Percentiles rank a stretch among this genome's conserved stretches.
Evolutionary conservation across 2,888 invertebrate species (phyloP).

Genomic region (Aphidoletes aphidimyza): DNA sequence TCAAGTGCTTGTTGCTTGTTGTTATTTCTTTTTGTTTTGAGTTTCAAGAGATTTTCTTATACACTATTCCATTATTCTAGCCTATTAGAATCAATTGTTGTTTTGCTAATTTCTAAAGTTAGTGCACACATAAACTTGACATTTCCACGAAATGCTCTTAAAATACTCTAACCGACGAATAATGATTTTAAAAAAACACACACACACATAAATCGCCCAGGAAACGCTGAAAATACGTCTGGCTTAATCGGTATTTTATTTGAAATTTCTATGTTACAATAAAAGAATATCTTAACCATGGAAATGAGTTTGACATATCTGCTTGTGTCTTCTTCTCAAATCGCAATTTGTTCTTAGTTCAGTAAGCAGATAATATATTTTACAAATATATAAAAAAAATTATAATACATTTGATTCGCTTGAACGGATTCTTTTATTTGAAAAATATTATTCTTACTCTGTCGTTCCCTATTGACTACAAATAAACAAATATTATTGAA

Average conservation of each 20-base stretch:
- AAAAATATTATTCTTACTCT: neutral
- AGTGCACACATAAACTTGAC: too few species aligned
- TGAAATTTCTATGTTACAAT: neutral
- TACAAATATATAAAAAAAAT: neutral
- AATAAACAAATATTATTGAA: neutral
- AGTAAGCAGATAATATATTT: neutral
- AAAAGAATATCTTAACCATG: constrained; percentile 12
- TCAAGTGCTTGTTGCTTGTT: neutral
- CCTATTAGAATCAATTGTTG: neutral
- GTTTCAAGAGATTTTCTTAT: neutral
- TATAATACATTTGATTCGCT: neutral
- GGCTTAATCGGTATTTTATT: neutral
- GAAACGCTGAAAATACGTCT: neutral
- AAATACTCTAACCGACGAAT: too few species aligned
- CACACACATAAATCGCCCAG: too few species aligned
- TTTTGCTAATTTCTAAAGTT: constrained; percentile 12
- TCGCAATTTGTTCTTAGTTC: neutral
- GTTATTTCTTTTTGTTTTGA: neutral
- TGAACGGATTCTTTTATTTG: too few species aligned
- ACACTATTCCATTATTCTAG: neutral
- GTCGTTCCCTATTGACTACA: neutral
- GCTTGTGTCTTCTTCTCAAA: neutral
- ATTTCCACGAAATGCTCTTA: neutral
- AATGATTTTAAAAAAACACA: too few species aligned
- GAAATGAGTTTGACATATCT: neutral